Evolutionary conservation across 2,888 invertebrate species (phyloP), one percentile per base, ranked within the genome.

Genomic region (Cataglyphis albicans): DNA sequence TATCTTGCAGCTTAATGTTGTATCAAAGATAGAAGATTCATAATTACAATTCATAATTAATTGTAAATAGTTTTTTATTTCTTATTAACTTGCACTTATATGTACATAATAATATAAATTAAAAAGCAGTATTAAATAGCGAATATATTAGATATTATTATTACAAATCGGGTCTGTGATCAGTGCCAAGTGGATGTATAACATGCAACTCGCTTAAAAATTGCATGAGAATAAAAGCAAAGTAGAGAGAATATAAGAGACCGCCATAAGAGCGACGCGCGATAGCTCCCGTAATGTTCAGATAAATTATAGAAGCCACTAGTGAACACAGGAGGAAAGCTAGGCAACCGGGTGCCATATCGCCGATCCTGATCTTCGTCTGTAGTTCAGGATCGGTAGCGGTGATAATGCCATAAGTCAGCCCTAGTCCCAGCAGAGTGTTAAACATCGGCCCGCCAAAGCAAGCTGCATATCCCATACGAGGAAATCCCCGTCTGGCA

Each of bases 371-470:
- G 91, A 95, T 90, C 89, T 91, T 84, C 18, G 91, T 90, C 35
- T 76, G 81, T 59, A 84, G 83, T 18, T 91, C 85, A 1, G 90
- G 84, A 0, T 90, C 73, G n/a, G 78, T 38, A 2, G 74, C 74
- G 5, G 91, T 90, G 9, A 93, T 89, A 15, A 93, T 90, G 3
- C 93, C 91, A 83, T 94, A 95, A 12, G 95, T 94, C 64, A 95
- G 86, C 25, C 95, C 95, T 9, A 95, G 91, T 25, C 95, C 95
- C 55, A 95, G 80, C 7, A 95, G 91, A 2, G 95, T 93, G 88
- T 95, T 97, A 91, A 97, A 96, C 81, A 97, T 94, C 1, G 97
- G 97, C 7, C 97, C 97, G 25, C 97, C 97, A 91, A 96, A 96
- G 83, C 96, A 97, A 0, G 97, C 97, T 0, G 96, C 96, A 90